Conservation (phyloP, 2,888 invertebrate genomes). For the Sycophila texana region DNA sequence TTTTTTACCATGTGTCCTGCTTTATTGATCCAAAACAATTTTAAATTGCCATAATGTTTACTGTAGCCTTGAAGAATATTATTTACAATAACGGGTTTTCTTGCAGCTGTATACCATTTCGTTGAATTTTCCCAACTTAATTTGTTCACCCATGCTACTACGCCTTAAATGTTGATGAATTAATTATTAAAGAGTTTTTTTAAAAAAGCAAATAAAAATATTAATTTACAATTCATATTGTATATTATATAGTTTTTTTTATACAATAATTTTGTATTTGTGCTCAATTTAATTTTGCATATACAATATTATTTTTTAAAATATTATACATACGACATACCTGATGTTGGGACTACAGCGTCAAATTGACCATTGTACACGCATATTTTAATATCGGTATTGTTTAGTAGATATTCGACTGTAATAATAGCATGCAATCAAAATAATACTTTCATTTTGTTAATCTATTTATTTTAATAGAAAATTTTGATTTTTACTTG, state of each 20-base stretch:
- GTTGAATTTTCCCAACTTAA: conserved; percentile 1
- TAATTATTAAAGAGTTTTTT: background rate
- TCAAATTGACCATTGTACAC: conserved; percentile 69
- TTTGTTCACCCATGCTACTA: background rate
- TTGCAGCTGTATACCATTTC: background rate
- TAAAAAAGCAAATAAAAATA: too few species aligned
- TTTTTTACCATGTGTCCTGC: conserved; percentile 85
- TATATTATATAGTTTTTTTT: too few species aligned
- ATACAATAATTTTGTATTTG: too few species aligned
- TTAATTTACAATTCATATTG: too few species aligned
- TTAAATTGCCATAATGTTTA: conserved; percentile 82
- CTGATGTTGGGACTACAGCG: conserved; percentile 65
- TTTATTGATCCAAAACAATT: conserved; percentile 86
- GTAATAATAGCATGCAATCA: conserved; percentile 51
- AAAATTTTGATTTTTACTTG: background rate
- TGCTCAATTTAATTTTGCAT: too few species aligned
- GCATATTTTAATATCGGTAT: conserved; percentile 66
- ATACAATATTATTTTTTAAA: too few species aligned
- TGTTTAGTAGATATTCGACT: conserved; percentile 66
- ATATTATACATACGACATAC: conserved; percentile 57
- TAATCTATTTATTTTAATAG: background rate
- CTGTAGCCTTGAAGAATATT: conserved; percentile 84
- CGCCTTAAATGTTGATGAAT: background rate
- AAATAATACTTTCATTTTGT: background rate
- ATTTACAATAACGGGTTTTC: conserved; percentile 3